Base-by-base conservation (phyloP, 2,113 vertebrate species). In the Oreotrochilus melanogaster region DNA sequence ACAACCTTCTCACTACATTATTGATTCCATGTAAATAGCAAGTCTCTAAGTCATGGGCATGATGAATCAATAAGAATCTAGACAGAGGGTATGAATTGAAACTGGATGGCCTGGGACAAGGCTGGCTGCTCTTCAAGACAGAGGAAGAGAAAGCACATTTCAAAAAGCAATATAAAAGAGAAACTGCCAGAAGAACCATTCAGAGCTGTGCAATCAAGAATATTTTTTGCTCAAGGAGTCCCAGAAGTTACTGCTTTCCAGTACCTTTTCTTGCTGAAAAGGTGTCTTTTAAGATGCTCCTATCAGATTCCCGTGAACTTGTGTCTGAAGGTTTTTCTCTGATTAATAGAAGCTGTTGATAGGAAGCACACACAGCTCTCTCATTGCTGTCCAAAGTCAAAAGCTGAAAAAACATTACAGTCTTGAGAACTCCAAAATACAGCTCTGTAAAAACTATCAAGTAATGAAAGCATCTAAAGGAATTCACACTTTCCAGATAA, bases 1-100 rank as follows among this genome's bases (percentile, higher is more conserved):
- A 71, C 80, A 86, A 58, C 23, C 87, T 95, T 95, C 64, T 56
- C 76, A 78, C 70, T 78, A 61, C 39, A 69, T 92, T 95, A 95
- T 74, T 92, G 91, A 97, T 92, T 93, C 85, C 62, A 91, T 75
- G 93, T 88, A 94, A 96, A 95, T 62, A 96, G 78, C 47, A 76
- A 96, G 80, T 91, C 58, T 78, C 82, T 89, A 93, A 96, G 79
- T 37, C 79, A 83, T 33, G 71, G 70, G 70, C 69, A 89, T 93
- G 91, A 95, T 96, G 88, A 94, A 96, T 96, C 97, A 95, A 92
- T 95, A 94, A 93, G 75, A 56, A 95, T 48, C 66, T 86, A 95
- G 90, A 96, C 50, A 88, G 50, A 86, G 61, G 50, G 73, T 86
- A 83, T 91, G 93, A 94, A 78, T 13, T 89, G 95, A 95, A 87